These are phyloP conservation scores for Eremophila alpestris DNA, from an alignment of 2,797 vertebrate genomes.

Conservation along the genomic window DNA sequence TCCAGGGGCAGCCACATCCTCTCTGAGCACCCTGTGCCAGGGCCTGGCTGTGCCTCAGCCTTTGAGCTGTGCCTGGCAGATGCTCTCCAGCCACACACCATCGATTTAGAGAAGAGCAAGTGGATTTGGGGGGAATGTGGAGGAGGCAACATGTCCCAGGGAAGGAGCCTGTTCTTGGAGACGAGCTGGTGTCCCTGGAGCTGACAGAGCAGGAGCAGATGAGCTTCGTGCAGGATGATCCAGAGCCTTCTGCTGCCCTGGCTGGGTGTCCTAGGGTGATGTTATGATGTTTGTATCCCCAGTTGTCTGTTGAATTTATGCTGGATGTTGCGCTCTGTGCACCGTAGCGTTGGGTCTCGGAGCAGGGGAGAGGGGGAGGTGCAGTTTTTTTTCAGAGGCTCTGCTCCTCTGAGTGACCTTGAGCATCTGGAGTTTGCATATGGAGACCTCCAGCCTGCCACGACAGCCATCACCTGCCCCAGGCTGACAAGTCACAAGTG, in stretches of 20 bases:
- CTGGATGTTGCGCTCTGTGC: too few relatives aligned
- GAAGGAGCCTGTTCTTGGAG: neutral
- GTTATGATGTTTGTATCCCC: too few relatives aligned
- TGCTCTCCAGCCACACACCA: rapidly evolving
- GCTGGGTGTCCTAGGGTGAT: too few relatives aligned
- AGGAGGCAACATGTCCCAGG: neutral
- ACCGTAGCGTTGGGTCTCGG: too few relatives aligned
- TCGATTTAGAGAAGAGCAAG: neutral
- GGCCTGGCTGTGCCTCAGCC: neutral
- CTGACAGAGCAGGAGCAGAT: neutral
- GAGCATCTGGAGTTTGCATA: too few relatives aligned
- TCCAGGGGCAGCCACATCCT: neutral
- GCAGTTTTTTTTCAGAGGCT: too few relatives aligned
- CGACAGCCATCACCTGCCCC: neutral
- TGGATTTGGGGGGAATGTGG: neutral
- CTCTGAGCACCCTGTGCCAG: neutral
- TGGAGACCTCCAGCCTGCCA: too few relatives aligned
- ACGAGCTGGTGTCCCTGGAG: neutral
- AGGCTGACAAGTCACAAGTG: neutral
- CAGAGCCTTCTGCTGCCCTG: neutral
- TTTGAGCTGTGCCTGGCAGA: neutral
- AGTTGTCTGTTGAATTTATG: too few relatives aligned
- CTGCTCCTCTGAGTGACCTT: too few relatives aligned
- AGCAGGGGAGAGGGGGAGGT: too few relatives aligned
- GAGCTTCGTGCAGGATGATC: neutral